Evolutionary conservation across 2,888 invertebrate genomes (phyloP).

Genomic region (Litoditis marina): DNA sequence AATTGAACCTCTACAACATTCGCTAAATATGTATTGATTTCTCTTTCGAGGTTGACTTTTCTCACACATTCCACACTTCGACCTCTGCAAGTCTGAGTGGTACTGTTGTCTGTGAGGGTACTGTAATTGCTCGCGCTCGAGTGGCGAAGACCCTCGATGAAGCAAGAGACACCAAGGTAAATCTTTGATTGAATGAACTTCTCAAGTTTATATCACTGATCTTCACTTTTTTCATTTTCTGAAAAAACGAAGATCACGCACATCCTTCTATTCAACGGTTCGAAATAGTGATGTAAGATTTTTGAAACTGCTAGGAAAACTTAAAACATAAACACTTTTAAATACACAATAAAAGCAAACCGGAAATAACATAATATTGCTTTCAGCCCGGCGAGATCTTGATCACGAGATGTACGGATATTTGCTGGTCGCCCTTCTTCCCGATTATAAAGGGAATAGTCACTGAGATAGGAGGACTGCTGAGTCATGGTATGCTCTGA

Average conservation of each 20-base stretch:
- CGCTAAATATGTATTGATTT: too few relatives aligned
- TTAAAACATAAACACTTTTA: neutral
- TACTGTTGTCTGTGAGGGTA: constrained; percentile 74
- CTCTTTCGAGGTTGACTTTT: too few relatives aligned
- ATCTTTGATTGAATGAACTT: too few relatives aligned
- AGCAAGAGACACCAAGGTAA: constrained; percentile 66
- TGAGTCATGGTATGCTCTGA: constrained; percentile 66
- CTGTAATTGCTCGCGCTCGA: constrained; percentile 72
- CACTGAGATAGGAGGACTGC: constrained; percentile 65
- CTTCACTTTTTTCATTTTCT: neutral
- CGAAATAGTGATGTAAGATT: neutral
- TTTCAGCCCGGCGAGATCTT: constrained; percentile 62
- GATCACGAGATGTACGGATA: constrained; percentile 65
- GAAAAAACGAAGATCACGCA: neutral
- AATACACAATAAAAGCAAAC: neutral
- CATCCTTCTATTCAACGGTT: constrained; percentile 2
- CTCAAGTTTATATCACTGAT: too few relatives aligned
- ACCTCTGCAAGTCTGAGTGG: constrained; percentile 65
- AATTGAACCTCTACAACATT: too few relatives aligned
- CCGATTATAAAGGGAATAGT: constrained; percentile 65
- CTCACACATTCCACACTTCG: too few relatives aligned
- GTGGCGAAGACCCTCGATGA: constrained; percentile 73
- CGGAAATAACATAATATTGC: neutral
- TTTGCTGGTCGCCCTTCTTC: constrained; percentile 66
- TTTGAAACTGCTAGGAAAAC: neutral